Evolutionary conservation across 2,797 vertebrate genomes (phyloP), one percentile per base, ranked within the genome.

Genomic region (Sciurus vulgaris): DNA sequence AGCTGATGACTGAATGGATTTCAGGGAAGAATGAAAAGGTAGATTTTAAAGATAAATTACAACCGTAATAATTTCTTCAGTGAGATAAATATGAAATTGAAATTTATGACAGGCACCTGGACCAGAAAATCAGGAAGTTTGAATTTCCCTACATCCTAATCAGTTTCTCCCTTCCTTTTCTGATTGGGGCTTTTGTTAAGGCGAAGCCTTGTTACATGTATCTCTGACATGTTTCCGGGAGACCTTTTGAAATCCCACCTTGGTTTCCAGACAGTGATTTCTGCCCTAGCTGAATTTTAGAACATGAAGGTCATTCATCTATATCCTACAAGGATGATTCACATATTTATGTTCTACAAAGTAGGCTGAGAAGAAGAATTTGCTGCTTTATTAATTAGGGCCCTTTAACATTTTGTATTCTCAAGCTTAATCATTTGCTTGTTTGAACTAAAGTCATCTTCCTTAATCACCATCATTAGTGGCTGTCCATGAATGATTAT

Each of bases 391-490:
- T 97, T 97, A 97, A 97, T 97, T 97, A 97, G 63, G 41, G n/a
- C 84, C 84, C 81, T 94, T 96, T 95, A 94, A 97, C 94, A 95
- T 96, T 96, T 96, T 96, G 96, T 92, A 93, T 93, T 96, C 93
- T 97, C 73, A 97, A 96, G 89, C 87, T 97, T 97, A 91, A 95
- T 98, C 96, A 96, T 97, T 96, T 97, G 95, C 91, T 96, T 98
- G 77, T 97, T 97, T 97, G 96, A 97, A 96, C 93, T 97, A 87
- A 96, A 97, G 96, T 97, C 93, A 83, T 97, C 95, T 96, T 96
- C 96, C 70, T 96, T 97, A 97, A 95, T 97, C 94, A 93, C 69
- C 90, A n/a, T 81, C 93, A 94, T 98, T 97, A 96, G 91, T 94
- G 84, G 67, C 94, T 95, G 85, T 93, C 94, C 77, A 63, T 94